Conservation (phyloP, 2,113 vertebrate species). For the Zapus hudsonius region DNA sequence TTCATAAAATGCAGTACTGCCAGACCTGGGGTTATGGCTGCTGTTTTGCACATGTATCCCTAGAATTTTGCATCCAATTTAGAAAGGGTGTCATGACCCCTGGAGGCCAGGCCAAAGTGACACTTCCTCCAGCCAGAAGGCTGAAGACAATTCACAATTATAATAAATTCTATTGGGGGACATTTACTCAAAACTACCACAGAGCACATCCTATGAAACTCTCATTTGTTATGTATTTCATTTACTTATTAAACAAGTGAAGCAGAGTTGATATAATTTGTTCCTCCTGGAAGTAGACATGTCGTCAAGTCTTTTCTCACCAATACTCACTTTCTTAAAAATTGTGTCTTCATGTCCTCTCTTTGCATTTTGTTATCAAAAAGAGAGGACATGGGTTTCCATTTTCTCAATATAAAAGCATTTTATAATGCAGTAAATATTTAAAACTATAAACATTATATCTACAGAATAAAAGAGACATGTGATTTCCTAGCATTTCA, state of each 20-base stretch:
- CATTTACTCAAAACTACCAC: no score
- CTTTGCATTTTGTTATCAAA: neutral
- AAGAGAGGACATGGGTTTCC: neutral
- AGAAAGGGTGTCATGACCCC: no score
- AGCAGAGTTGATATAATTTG: neutral
- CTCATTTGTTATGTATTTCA: neutral
- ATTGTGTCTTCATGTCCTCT: neutral
- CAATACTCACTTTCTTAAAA: neutral
- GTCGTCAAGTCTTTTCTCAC: neutral
- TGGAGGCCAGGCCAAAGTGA: no score
- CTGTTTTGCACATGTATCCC: no score
- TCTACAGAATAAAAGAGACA: neutral
- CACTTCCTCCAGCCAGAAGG: no score
- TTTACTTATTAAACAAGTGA: neutral
- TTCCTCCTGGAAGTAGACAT: neutral
- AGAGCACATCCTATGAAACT: neutral
- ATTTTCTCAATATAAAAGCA: neutral
- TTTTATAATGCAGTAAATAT: neutral
- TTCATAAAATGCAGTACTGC: no score
- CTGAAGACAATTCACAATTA: no score
- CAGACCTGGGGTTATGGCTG: no score
- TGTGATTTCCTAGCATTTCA: neutral
- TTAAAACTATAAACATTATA: neutral
- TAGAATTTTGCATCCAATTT: no score
- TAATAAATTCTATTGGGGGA: no score